Percentiles rank a stretch among this genome's conserved stretches.
These are phyloP conservation scores for Nowickia ferox DNA, from an alignment of 2,888 invertebrate genomes.

Conservation along the genomic window DNA sequence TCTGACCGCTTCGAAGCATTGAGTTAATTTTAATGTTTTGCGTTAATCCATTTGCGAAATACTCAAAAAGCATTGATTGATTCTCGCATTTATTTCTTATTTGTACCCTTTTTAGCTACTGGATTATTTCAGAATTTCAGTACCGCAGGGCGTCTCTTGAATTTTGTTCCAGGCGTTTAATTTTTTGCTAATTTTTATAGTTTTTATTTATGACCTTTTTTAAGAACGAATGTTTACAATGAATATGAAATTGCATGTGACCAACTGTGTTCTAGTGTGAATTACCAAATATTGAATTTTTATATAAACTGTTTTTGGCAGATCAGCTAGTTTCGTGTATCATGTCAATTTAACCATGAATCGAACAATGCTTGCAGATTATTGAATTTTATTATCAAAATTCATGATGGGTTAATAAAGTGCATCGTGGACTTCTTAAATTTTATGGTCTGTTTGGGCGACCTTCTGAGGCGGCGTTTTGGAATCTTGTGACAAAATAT, in stretches of 20 bases:
- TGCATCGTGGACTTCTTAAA: too few species aligned
- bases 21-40: constrained; percentile 19
- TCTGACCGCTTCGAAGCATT: constrained; percentile 41
- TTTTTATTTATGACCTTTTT: background rate
- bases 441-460: too few species aligned
- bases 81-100: background rate
- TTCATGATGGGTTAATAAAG: too few species aligned
- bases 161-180: constrained; percentile 39
- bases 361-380: too few species aligned
- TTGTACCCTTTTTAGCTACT: constrained; percentile 31
- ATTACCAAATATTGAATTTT: too few species aligned
- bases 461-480: too few species aligned
- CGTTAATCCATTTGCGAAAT: constrained; percentile 17
- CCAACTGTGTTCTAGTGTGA: background rate
- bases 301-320: too few species aligned
- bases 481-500: too few species aligned
- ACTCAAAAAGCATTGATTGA: background rate
- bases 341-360: too few species aligned
- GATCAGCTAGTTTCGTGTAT: too few species aligned
- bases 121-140: constrained; percentile 18
- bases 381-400: too few species aligned
- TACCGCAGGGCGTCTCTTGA: background rate
- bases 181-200: constrained; percentile 20
- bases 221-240: constrained; percentile 8
- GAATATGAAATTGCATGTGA: background rate